Conservation (phyloP, 2,113 vertebrate genomes). For the Thunnus maccoyii region DNA sequence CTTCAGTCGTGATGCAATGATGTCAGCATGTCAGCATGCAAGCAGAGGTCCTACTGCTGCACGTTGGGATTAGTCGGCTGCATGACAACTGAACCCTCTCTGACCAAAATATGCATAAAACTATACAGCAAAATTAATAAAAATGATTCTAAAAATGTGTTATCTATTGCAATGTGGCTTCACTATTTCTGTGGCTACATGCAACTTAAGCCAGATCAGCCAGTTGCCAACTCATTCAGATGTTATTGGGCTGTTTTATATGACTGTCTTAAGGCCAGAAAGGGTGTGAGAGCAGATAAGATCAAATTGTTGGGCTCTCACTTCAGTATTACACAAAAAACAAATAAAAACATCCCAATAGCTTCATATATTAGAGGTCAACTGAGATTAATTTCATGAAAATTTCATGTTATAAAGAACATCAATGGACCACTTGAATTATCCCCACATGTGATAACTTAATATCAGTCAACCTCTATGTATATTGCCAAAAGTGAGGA, state of each 20-base stretch:
- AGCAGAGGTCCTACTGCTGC: conserved; percentile 54
- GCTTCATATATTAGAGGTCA: conserved; percentile 86
- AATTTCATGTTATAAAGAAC: neutral
- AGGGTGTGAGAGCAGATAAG: conserved; percentile 37
- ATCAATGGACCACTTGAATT: conserved; percentile 15
- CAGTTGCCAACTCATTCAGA: conserved; percentile 55
- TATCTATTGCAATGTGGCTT: conserved; percentile 12
- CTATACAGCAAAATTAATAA: neutral
- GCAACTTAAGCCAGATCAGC: conserved; percentile 68
- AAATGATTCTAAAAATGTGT: neutral
- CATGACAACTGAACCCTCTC: conserved; percentile 22
- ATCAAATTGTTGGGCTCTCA: conserved; percentile 55
- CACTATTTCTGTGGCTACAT: conserved; percentile 60
- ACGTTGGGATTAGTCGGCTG: conserved; percentile 21
- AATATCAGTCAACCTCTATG: conserved; percentile 86
- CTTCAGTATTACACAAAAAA: conserved; percentile 14
- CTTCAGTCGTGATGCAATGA: conserved; percentile 65
- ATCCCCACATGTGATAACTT: conserved; percentile 34
- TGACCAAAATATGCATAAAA: neutral
- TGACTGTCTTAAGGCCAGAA: conserved; percentile 16
- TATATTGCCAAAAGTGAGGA: conserved; percentile 81
- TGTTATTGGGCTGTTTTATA: conserved; percentile 83
- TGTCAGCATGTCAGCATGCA: conserved; percentile 71
- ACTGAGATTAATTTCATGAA: conserved; percentile 78
- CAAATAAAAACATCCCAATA: conserved; percentile 84